Percentiles rank a stretch among this genome's conserved stretches.
These are phyloP conservation scores for Geodia barretti DNA, from an alignment of 37 sponge, comb jelly and placozoan species.

Conservation along the genomic window DNA sequence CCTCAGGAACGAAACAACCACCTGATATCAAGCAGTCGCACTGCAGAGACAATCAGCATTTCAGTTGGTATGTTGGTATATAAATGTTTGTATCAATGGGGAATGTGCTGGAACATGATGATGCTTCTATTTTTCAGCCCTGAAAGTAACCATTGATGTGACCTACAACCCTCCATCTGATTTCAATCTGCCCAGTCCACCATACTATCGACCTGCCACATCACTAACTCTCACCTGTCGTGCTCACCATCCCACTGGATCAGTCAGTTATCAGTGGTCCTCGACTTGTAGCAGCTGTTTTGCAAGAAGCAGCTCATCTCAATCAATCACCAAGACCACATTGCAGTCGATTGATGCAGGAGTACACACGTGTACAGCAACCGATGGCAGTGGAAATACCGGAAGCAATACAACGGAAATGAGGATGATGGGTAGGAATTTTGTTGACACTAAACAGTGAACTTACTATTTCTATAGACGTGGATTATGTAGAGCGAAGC, in stretches of 20 bases:
- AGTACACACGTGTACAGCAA: constrained; percentile 10
- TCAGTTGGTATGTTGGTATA: not conserved
- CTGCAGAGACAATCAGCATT: not conserved
- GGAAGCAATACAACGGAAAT: not conserved
- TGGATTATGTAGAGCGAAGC: too few species aligned
- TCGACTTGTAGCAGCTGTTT: constrained; percentile 20
- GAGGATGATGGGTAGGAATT: constrained; percentile 15
- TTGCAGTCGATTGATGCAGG: not conserved
- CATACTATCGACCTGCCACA: constrained; percentile 20
- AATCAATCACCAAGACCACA: not conserved
- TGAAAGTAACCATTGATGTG: constrained; percentile 1
- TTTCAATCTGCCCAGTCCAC: not conserved
- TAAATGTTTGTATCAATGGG: not conserved
- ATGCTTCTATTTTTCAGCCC: not conserved
- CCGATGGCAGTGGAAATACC: not conserved
- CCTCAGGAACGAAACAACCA: too few species aligned
- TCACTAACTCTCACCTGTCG: constrained; percentile 6
- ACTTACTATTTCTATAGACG: too few species aligned
- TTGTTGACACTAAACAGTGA: too few species aligned
- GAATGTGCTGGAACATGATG: not conserved
- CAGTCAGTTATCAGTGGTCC: constrained; percentile 1
- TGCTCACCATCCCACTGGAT: not conserved
- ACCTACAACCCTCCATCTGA: constrained; percentile 5
- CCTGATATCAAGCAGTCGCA: not conserved
- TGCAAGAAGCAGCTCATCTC: not conserved